Evolutionary conservation across 2,888 invertebrate genomes (phyloP).

Genomic region (Norana najaformis): DNA sequence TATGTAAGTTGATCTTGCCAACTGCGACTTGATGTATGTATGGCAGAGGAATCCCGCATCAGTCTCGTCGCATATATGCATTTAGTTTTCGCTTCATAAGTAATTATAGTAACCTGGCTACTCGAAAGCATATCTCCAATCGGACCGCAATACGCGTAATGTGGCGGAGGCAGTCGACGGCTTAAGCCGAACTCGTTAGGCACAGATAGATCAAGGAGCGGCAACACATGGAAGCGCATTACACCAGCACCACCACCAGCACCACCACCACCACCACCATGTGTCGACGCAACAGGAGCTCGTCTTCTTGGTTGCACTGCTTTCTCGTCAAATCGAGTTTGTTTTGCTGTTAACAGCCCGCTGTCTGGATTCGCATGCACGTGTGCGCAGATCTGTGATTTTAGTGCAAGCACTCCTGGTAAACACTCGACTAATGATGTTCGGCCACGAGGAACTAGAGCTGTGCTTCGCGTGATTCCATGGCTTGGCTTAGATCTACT

Average conservation of each 20-base stretch:
- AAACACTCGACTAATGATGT: neutral
- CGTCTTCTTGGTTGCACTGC: too few relatives aligned
- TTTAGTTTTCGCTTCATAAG: neutral
- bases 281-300: too few relatives aligned
- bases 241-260: too few relatives aligned
- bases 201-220: neutral
- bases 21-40: neutral
- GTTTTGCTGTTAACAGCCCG: too few relatives aligned
- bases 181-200: neutral
- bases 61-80: neutral
- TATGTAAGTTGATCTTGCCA: neutral
- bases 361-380: too few relatives aligned
- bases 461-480: neutral
- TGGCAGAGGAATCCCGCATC: conserved; percentile 6
- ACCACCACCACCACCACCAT: neutral
- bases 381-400: too few relatives aligned
- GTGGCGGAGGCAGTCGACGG: neutral
- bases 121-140: conserved; percentile 1
- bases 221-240: neutral
- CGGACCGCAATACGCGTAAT: neutral
- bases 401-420: too few relatives aligned
- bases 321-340: too few relatives aligned
- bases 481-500: neutral
- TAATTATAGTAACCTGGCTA: neutral
- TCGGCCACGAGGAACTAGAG: neutral